These are phyloP conservation scores for Hipparchia semele DNA, from an alignment of 2,888 invertebrate genomes.

Conservation along the genomic window DNA sequence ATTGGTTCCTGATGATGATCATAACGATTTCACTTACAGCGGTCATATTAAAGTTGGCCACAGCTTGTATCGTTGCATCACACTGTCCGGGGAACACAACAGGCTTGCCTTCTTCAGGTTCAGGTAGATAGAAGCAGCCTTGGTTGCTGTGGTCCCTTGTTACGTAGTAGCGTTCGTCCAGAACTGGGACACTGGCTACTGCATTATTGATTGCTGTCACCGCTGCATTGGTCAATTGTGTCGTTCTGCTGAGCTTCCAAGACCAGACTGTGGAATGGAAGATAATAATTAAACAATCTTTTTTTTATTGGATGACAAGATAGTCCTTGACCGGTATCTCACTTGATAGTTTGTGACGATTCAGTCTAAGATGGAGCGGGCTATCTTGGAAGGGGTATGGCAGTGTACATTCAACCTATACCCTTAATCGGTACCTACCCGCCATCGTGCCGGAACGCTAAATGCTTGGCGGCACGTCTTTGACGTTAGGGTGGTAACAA, in stretches of 20 bases:
- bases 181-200: slow-evolving; percentile 49
- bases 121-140: slow-evolving; percentile 66
- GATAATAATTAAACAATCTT: no score
- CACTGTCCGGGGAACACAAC: slow-evolving; percentile 65
- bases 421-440: no score
- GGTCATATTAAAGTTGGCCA: slow-evolving; percentile 55
- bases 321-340: no score
- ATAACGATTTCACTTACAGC: slow-evolving; percentile 51
- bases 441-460: no score
- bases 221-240: slow-evolving; percentile 44
- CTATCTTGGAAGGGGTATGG: no score
- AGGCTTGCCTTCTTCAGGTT: slow-evolving; percentile 54
- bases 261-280: slow-evolving; percentile 24
- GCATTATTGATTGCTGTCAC: slow-evolving; percentile 47
- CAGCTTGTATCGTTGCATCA: slow-evolving; percentile 54
- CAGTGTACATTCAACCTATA: no score
- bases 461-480: no score
- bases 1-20: no score
- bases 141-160: slow-evolving; percentile 50
- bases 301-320: no score
- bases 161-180: slow-evolving; percentile 52
- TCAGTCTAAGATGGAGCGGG: no score
- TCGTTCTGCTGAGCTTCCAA: slow-evolving; percentile 48
- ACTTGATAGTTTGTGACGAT: no score
- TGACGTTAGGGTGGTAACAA: no score